Evolutionary conservation across 1,140 invertebrate species (phyloP), one percentile per base, ranked within the genome.

Genomic region (Elymnias hypermnestra): DNA sequence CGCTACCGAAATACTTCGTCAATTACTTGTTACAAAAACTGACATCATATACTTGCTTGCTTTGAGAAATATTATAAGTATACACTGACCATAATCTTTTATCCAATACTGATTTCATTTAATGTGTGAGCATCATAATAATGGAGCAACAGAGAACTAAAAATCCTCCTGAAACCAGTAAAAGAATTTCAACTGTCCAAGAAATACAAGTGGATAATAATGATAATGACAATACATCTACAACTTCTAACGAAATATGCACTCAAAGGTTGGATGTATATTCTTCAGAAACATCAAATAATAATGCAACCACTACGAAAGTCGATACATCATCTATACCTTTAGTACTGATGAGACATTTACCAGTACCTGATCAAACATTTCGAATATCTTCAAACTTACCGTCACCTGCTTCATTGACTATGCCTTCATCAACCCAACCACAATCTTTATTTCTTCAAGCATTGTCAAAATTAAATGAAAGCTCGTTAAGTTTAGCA

Each of bases 391-490:
- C 33, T 4, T 49, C 46, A 9, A 61, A 36, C 18, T 25, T 47
- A 40, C 41, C 45, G 7, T 72, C 67, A 1, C 49, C 57, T 10
- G 47, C 47, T 19, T 64, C 55, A 14, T 7, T 60, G 21, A 38
- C 28, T 7, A 26, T 60, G 3, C 13, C 37, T 5, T 5, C 37
- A 12, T n/a, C 46, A 1, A 63, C 29, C 8, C 57, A 68, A 38
- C 67, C 67, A 13, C 66, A 70, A 33, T 53, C 66, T 3, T 53
- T 84, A 51, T 72, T 77, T 36, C 28, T 72, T 5, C 62, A 71
- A 58, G 75, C 78, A 1, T 31, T 84, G 17, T 41, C 67, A 13
- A 72, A 74, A 53, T 45, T 84, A 48, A 79, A 74, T 10, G 64
- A 73, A 38, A 69, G 43, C 43, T 69, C 75, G 3, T 35, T 63